These are phyloP conservation scores for Aleiodes leptofemur DNA, from an alignment of 2,888 invertebrate species.

Conservation along the genomic window DNA sequence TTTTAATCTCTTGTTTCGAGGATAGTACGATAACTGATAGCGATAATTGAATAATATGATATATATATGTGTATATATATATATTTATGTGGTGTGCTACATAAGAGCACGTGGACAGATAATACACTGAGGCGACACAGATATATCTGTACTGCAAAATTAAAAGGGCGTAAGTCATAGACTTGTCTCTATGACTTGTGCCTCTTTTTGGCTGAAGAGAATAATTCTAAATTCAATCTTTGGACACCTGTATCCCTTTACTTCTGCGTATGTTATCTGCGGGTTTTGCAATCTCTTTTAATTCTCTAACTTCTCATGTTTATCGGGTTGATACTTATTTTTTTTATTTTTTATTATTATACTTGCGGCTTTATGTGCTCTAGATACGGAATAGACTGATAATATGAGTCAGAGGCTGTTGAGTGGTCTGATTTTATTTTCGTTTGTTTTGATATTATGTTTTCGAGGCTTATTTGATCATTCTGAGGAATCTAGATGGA, in stretches of 20 bases:
- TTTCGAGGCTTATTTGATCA: no score
- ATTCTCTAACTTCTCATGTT: background rate
- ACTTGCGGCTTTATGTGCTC: conserved; percentile 8
- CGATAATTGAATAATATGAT: conserved; percentile 23
- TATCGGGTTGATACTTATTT: background rate
- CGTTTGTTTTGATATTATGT: no score
- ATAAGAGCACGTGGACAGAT: background rate
- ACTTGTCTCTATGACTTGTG: no score
- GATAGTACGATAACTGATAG: background rate
- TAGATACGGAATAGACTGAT: background rate
- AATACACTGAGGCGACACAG: background rate
- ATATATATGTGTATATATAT: background rate
- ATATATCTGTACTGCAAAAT: background rate
- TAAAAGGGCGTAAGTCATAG: no score
- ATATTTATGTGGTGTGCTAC: background rate
- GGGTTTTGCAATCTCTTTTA: background rate
- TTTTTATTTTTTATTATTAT: background rate
- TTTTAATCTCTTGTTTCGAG: background rate
- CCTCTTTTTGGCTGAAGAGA: no score
- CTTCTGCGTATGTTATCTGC: conserved; percentile 11
- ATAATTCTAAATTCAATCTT: background rate
- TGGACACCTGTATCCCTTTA: conserved; percentile 18
- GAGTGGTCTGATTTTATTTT: background rate
- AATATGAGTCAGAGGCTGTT: background rate
- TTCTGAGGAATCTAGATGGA: no score